phyloP scores from a whole-genome alignment of 2,113 vertebrate genomes.

The Gracilinanus agilis region DNA sequence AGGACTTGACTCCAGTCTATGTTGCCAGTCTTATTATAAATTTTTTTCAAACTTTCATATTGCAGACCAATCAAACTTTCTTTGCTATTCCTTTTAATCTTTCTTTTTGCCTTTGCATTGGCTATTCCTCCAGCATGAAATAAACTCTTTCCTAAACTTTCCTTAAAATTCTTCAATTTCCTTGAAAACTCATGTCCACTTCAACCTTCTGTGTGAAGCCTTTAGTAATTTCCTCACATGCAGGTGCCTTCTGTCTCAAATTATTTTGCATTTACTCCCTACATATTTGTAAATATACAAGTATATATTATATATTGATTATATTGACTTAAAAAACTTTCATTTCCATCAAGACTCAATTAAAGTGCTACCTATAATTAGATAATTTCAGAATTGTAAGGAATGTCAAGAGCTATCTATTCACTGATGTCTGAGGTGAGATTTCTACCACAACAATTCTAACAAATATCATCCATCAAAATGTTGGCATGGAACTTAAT shows the following conservation, averaged over 20 bases:
- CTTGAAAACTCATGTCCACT: not conserved
- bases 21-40: not conserved
- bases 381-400: not conserved
- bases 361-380: not conserved
- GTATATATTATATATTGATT: not conserved
- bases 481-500: not conserved
- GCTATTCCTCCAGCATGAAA: not conserved
- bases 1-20: not conserved
- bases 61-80: not conserved
- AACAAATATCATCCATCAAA: not conserved
- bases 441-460: not conserved
- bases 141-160: not conserved
- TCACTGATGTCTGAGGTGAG: not conserved
- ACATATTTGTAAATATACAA: not conserved
- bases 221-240: not conserved
- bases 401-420: not conserved
- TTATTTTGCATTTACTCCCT: not conserved
- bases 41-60: not conserved
- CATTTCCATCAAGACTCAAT: not conserved
- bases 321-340: not conserved
- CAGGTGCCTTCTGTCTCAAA: too few species aligned
- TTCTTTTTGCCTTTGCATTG: not conserved
- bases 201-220: not conserved
- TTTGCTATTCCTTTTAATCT: not conserved
- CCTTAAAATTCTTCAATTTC: not conserved